Base-by-base conservation (phyloP, 2,888 invertebrate genomes). In the Calameuta idolon region DNA sequence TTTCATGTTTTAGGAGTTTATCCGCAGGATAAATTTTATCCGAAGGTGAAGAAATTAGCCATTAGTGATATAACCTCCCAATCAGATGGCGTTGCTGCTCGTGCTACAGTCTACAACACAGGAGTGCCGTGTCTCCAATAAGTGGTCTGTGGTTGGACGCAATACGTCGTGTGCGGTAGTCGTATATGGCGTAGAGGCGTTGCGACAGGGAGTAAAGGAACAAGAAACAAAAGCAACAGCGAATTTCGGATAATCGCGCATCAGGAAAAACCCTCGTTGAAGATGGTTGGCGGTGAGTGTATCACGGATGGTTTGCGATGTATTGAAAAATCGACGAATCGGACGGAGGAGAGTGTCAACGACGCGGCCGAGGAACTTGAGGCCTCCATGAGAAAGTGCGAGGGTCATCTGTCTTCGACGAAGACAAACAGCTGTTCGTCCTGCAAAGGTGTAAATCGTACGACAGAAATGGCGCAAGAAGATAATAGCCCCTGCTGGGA, bases 401-500 rank as follows among this genome's bases (percentile, higher is more conserved):
- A 86, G 82, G 85, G 82, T 83, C 87, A 87, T 82, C 84, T 85
- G 82, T 84, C 87, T 80, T 82, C 79, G 80, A 76, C 76, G 79
- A 86, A 86, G 82, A 77, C 83, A 83, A 89, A 89, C 89, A 89
- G 89, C 89, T 89, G 89, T 89, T 89, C 86, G 82, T 84, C 84
- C 79, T 84, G 80, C 79, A 86, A 83, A 83, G 79, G 78, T 79
- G 82, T 77, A 68, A 84, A 84, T 81, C 81, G 83, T 78, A 81
- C 80, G 78, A 79, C 81, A 82, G 86, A 88, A 87, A 89, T 89
- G 88, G 89, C 85, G 83, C 89, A 89, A 82, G 86, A 87, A 82
- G 87, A 87, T 78, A 81, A 81, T 76, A 82, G 85, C 79, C 87
- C 88, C 75, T 87, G 85, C 84, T 92, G 92, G 92, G 91, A 91